Evolutionary conservation across 2,888 invertebrate genomes (phyloP).

Genomic region (Pyralis farinalis): DNA sequence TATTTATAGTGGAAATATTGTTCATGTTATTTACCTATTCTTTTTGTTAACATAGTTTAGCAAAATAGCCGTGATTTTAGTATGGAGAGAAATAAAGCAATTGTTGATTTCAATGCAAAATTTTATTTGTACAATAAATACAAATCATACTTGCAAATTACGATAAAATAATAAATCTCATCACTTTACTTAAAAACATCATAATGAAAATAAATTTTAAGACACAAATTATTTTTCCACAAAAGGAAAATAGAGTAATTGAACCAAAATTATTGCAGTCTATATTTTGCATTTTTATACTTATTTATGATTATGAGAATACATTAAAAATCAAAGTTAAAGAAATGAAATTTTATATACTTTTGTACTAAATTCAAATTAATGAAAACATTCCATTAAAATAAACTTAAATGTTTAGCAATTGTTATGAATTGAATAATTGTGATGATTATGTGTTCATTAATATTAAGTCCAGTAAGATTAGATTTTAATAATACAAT

Average conservation of each 20-base stretch:
- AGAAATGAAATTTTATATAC: conserved; percentile 30
- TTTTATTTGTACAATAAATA: conserved; percentile 81
- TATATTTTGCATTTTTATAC: conserved; percentile 32
- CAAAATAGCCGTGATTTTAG: background rate
- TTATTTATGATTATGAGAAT: conserved; percentile 22
- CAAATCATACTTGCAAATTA: conserved; percentile 77
- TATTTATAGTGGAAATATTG: too few species aligned
- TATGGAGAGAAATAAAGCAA: conserved; percentile 23
- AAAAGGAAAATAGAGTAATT: conserved; percentile 28
- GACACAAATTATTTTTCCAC: conserved; percentile 29
- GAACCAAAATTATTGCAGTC: conserved; percentile 52
- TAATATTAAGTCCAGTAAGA: background rate
- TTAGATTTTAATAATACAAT: conserved; percentile 8
- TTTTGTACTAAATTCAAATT: conserved; percentile 73
- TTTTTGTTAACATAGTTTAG: conserved; percentile 4
- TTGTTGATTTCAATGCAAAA: conserved; percentile 57
- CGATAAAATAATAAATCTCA: conserved; percentile 72
- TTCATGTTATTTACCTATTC: too few species aligned
- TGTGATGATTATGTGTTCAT: conserved; percentile 40
- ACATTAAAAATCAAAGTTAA: conserved; percentile 26
- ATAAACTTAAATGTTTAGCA: conserved; percentile 30
- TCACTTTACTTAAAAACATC: conserved; percentile 58
- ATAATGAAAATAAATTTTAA: conserved; percentile 44
- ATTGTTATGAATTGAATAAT: conserved; percentile 23
- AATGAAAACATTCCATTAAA: conserved; percentile 37